phyloP scores from a whole-genome alignment of 2,113 vertebrate species.

The Corvus moneduloides region DNA sequence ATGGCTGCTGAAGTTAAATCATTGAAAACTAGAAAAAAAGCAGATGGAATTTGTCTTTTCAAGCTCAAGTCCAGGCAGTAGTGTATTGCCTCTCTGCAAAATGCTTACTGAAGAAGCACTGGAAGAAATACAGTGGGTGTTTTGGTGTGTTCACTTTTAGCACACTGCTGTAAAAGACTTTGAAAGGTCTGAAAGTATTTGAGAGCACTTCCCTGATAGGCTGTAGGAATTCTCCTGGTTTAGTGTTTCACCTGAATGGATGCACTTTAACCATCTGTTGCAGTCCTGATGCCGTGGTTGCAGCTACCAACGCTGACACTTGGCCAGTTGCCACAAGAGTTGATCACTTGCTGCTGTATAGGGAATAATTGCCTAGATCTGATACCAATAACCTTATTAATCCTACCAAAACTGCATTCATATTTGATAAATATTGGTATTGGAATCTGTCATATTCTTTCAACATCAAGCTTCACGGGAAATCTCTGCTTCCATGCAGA shows the following conservation, averaged over 20 bases:
- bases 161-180: not conserved
- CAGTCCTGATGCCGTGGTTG: not conserved
- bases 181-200: not conserved
- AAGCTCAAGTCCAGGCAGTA: not conserved
- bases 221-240: not conserved
- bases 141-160: not conserved
- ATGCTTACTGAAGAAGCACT: not conserved
- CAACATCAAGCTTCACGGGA: conserved; percentile 2
- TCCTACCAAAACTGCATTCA: not conserved
- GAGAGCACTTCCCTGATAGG: not conserved
- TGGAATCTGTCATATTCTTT: conserved; percentile 16
- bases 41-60: not conserved
- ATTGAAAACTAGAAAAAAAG: not conserved
- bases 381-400: conserved; percentile 10
- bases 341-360: not conserved
- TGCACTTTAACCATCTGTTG: conserved; percentile 37
- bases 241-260: conserved; percentile 26
- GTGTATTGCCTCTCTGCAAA: not conserved
- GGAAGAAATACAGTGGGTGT: not conserved
- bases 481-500: not conserved
- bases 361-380: conserved; percentile 7
- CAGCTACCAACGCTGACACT: not conserved
- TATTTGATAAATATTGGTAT: conserved; percentile 18
- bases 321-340: conserved; percentile 18
- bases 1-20: not conserved